Percentiles rank a stretch among this genome's conserved stretches.
These are phyloP conservation scores for Tillus elongatus DNA, from an alignment of 2,888 invertebrate genomes.

Conservation along the genomic window DNA sequence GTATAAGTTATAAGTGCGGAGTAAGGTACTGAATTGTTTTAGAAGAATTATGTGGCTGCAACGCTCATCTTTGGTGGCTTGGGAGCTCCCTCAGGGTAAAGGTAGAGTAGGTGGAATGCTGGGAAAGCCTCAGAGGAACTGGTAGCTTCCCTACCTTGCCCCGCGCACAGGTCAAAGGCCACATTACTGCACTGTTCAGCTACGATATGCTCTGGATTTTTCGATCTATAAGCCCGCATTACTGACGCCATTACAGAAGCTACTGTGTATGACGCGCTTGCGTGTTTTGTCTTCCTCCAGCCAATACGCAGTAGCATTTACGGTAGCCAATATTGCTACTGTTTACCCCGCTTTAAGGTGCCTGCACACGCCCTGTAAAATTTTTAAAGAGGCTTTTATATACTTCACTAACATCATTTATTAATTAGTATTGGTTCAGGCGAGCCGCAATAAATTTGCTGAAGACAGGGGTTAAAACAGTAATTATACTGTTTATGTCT, in stretches of 20 bases:
- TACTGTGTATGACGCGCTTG: slow-evolving; percentile 22
- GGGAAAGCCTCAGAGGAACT: slow-evolving; percentile 31
- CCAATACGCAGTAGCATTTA: slow-evolving; percentile 22
- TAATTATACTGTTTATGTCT: no score
- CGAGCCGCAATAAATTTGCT: no score
- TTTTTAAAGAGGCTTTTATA: no score
- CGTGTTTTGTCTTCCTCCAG: slow-evolving; percentile 14
- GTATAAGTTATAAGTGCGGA: no score
- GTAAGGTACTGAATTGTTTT: no score
- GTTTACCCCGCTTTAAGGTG: slow-evolving; percentile 21
- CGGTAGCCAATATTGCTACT: slow-evolving; percentile 25
- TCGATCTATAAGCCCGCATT: slow-evolving; percentile 12
- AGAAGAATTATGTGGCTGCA: slow-evolving; percentile 15
- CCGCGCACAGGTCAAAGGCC: slow-evolving; percentile 22
- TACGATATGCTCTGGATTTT: slow-evolving; percentile 16
- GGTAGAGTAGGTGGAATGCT: slow-evolving; percentile 31
- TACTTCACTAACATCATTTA: no score
- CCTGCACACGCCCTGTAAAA: no score
- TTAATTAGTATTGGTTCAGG: no score
- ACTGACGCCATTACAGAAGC: slow-evolving; percentile 19
- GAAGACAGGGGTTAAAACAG: no score
- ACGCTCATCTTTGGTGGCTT: slow-evolving; percentile 22
- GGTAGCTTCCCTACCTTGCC: slow-evolving; percentile 29
- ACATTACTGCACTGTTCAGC: slow-evolving; percentile 16
- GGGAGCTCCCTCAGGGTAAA: slow-evolving; percentile 28